Evolutionary conservation across 2,797 vertebrate species (phyloP), one percentile per base, ranked within the genome.

Genomic region (Bothrops alternatus): DNA sequence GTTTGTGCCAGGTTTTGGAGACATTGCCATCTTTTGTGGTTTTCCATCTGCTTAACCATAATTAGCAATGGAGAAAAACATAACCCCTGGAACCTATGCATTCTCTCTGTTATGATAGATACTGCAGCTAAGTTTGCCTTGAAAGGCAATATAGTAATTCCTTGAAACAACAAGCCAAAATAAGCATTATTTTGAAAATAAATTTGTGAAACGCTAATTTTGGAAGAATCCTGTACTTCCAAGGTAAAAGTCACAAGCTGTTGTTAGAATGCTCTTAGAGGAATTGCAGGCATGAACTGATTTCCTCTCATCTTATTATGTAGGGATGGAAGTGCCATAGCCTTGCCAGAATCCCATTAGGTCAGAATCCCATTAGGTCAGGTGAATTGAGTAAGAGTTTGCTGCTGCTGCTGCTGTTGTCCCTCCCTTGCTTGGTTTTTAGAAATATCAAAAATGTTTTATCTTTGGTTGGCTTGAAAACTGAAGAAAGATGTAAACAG

Each of bases 191-290:
- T 93, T 92, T 88, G 65, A 87, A 91, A 92, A 65, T 82, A 87
- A 87, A 55, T 56, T 53, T 90, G 61, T 61, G 91, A 88, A 63
- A 95, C 88, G 93, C 95, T 96, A 94, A 95, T 97, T 96, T 93
- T 96, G 96, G 96, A 97, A 95, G 94, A 95, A 95, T 96, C 92
- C 94, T 93, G 90, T 95, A 92, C 92, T 95, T 90, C 60, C 89
- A 93, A 93, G 91, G 96, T 96, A 96, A 96, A 95, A 96, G 96
- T 96, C 95, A 25, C 94, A 95, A 91, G 78, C 95, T 96, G 96
- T 96, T 96, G 95, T 96, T 94, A 85, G 95, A 92, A 92, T 42
- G 86, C 95, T 91, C 95, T 91, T 90, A 82, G 95, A 97, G 95
- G 96, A 96, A 95, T 95, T 61, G 86, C 93, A 90, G 94, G 93